Conservation (phyloP, 2,113 vertebrate genomes). For the Geococcyx californianus region DNA sequence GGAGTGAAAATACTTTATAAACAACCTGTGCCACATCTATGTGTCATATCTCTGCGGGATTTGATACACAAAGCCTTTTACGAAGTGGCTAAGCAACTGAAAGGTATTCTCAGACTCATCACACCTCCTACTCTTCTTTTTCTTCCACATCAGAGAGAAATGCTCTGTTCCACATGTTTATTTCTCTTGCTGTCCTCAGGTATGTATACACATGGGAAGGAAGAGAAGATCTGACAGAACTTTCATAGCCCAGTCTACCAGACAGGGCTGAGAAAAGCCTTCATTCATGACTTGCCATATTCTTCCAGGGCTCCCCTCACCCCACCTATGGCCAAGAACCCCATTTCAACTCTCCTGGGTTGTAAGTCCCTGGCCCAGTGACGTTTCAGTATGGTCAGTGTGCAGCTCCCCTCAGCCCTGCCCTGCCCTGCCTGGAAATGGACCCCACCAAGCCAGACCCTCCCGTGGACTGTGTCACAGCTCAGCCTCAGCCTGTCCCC, state of each 20-base stretch:
- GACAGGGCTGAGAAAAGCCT: background rate
- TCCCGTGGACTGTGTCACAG: background rate
- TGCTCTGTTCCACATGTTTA: background rate
- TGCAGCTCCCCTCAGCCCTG: background rate
- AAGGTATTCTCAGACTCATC: background rate
- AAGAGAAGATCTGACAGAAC: background rate
- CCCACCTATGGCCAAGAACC: no score
- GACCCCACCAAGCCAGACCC: fast-evolving
- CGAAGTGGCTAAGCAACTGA: background rate
- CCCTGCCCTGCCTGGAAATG: fast-evolving
- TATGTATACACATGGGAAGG: background rate
- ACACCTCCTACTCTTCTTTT: background rate
- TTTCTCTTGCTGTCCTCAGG: background rate
- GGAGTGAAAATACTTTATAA: background rate
- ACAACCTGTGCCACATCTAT: background rate
- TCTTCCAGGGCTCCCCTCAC: fast-evolving
- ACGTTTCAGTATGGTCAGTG: fast-evolving
- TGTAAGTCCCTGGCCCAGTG: no score
- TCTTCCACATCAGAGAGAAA: background rate
- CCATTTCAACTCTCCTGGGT: background rate
- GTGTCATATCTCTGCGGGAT: background rate
- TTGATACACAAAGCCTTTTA: background rate
- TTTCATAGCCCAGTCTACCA: background rate
- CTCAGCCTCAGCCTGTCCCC: no score
- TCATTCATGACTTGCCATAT: background rate